Percentiles rank a stretch among this genome's conserved stretches.
Evolutionary conservation across 2,113 vertebrate species (phyloP).

Genomic region (Picathartes gymnocephalus): DNA sequence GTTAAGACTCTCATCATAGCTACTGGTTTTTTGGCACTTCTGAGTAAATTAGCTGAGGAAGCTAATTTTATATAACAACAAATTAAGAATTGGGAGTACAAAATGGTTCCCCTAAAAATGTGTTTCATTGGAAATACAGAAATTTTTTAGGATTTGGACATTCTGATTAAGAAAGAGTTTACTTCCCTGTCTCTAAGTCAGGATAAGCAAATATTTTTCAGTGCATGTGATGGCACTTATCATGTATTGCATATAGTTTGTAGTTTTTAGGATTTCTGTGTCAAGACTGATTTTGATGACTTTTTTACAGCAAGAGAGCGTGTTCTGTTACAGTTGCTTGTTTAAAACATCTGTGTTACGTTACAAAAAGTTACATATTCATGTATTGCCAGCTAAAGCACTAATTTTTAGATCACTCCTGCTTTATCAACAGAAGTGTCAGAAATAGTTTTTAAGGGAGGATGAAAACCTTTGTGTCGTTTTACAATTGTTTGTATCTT

Average conservation of each 20-base stretch:
- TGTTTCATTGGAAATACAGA: background rate
- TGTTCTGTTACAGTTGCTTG: background rate
- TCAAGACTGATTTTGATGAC: background rate
- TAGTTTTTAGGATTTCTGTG: background rate
- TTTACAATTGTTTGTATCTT: conserved; percentile 47
- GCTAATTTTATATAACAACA: background rate
- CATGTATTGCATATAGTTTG: background rate
- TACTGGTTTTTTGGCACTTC: conserved; percentile 38
- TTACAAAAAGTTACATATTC: conserved; percentile 17
- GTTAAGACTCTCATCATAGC: conserved; percentile 62
- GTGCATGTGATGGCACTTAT: background rate
- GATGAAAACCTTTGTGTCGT: conserved; percentile 47
- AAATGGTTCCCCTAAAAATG: background rate
- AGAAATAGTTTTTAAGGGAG: conserved; percentile 14
- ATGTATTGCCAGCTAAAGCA: background rate
- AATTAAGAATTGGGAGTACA: background rate
- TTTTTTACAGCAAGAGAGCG: background rate
- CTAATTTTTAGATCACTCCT: conserved; percentile 20
- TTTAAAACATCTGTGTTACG: background rate
- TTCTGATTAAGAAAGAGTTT: background rate
- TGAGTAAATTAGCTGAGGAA: conserved; percentile 33
- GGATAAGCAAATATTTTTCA: background rate
- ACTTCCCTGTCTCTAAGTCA: background rate
- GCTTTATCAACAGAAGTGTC: conserved; percentile 44
- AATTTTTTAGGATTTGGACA: background rate